phyloP scores from a whole-genome alignment of 2,797 vertebrate species.

The Urophycis tenuis region DNA sequence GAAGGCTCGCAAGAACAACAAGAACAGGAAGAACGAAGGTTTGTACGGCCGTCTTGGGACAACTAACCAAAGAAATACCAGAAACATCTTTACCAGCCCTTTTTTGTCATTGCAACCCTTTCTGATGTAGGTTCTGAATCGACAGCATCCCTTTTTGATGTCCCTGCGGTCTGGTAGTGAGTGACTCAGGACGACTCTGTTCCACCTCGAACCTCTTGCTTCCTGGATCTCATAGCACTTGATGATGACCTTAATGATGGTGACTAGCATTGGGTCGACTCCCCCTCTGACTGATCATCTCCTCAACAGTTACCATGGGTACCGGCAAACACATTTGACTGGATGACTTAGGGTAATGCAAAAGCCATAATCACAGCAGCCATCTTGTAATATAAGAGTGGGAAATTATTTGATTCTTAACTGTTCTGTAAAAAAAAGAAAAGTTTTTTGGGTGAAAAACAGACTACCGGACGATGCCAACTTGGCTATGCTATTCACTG shows the following conservation, averaged over 20 bases:
- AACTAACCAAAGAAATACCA: neutral
- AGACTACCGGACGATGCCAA: constrained; percentile 32
- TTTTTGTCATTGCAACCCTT: neutral
- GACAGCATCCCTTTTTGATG: constrained; percentile 62
- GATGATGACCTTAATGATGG: constrained; percentile 12
- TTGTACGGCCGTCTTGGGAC: constrained; percentile 11
- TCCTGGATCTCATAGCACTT: constrained; percentile 36
- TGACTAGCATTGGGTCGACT: constrained; percentile 21
- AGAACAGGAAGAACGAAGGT: constrained; percentile 77
- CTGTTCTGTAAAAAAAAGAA: constrained; percentile 18
- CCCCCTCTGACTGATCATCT: constrained; percentile 32
- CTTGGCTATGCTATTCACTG: constrained; percentile 28
- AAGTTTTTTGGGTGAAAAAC: constrained; percentile 27
- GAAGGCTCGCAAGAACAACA: constrained; percentile 75
- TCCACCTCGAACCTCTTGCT: constrained; percentile 16
- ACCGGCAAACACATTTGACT: constrained; percentile 37
- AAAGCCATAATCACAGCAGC: constrained; percentile 66
- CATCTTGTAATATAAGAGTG: constrained; percentile 50
- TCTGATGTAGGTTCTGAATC: constrained; percentile 40
- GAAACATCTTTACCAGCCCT: neutral
- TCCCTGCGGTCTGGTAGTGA: constrained; percentile 72
- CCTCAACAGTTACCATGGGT: constrained; percentile 37
- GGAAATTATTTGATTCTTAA: constrained; percentile 32
- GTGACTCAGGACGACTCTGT: constrained; percentile 5
- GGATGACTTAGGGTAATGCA: constrained; percentile 43